Percentiles rank a stretch among this genome's conserved stretches.
Evolutionary conservation across 2,888 invertebrate genomes (phyloP).

Genomic region (Isoperla grammatica): DNA sequence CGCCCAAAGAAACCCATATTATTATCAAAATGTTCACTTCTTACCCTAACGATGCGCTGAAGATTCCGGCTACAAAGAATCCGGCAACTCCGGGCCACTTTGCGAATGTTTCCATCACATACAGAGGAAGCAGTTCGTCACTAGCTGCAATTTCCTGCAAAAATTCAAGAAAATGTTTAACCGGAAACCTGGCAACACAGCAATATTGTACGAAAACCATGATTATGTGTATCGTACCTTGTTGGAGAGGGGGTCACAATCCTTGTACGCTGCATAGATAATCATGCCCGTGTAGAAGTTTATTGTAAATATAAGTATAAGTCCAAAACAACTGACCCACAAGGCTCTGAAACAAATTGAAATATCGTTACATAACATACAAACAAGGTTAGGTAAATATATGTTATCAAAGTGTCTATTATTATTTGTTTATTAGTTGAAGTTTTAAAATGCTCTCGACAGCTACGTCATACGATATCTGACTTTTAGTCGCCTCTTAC

Average conservation of each 20-base stretch:
- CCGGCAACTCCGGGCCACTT: conserved; percentile 74
- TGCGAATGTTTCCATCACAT: conserved; percentile 80
- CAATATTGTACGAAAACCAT: neutral
- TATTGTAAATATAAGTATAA: conserved; percentile 75
- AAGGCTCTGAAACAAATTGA: conserved; percentile 52
- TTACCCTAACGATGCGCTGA: conserved; percentile 92
- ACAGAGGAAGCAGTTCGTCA: conserved; percentile 83
- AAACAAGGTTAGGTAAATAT: no score
- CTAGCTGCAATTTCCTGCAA: conserved; percentile 52
- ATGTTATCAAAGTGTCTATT: no score
- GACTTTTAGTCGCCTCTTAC: no score
- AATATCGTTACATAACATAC: no score
- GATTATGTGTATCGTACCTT: conserved; percentile 43
- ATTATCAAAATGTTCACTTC: no score
- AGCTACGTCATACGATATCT: no score
- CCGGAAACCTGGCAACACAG: neutral
- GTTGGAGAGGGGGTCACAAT: conserved; percentile 74
- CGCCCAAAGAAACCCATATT: no score
- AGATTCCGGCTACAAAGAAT: conserved; percentile 92
- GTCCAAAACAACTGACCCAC: conserved; percentile 67
- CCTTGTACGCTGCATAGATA: conserved; percentile 71
- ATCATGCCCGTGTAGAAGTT: conserved; percentile 85
- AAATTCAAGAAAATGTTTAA: neutral
- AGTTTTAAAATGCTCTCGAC: no score
- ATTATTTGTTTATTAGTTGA: no score